These are phyloP conservation scores for Acleris cristana DNA, from an alignment of 2,888 invertebrate species.

Conservation along the genomic window DNA sequence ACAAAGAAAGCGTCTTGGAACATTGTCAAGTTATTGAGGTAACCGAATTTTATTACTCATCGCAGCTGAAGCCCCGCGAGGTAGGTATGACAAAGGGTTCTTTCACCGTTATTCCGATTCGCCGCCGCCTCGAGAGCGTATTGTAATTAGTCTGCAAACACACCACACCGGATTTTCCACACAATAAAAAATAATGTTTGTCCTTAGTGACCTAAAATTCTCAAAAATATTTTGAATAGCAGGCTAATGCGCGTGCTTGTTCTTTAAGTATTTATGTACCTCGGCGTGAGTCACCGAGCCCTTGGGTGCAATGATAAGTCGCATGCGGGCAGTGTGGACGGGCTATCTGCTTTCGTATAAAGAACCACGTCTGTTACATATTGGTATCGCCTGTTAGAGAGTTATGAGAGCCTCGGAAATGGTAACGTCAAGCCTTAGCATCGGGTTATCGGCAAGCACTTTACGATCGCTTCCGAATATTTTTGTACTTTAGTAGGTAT, in stretches of 20 bases:
- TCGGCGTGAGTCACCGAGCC: slow-evolving; percentile 30
- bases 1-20: not conserved
- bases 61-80: slow-evolving; percentile 16
- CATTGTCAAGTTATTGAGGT: slow-evolving; percentile 24
- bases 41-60: slow-evolving; percentile 32
- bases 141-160: slow-evolving; percentile 36
- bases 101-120: slow-evolving; percentile 33
- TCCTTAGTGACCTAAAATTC: slow-evolving; percentile 20
- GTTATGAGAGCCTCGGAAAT: slow-evolving; percentile 28
- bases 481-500: not conserved
- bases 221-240: slow-evolving; percentile 26
- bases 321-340: slow-evolving; percentile 30
- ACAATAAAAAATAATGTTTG: slow-evolving; percentile 18
- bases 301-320: slow-evolving; percentile 28
- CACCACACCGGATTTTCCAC: slow-evolving; percentile 20
- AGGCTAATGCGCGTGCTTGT: slow-evolving; percentile 22
- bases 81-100: slow-evolving; percentile 28
- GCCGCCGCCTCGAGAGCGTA: slow-evolving; percentile 8
- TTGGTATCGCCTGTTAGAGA: slow-evolving; percentile 21
- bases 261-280: slow-evolving; percentile 18
- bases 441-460: slow-evolving; percentile 17
- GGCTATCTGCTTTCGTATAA: slow-evolving; percentile 32
- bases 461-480: slow-evolving; percentile 19
- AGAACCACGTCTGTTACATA: slow-evolving; percentile 29
- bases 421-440: slow-evolving; percentile 15